Base-by-base conservation (phyloP, 2,797 vertebrate genomes). In the Menidia menidia region DNA sequence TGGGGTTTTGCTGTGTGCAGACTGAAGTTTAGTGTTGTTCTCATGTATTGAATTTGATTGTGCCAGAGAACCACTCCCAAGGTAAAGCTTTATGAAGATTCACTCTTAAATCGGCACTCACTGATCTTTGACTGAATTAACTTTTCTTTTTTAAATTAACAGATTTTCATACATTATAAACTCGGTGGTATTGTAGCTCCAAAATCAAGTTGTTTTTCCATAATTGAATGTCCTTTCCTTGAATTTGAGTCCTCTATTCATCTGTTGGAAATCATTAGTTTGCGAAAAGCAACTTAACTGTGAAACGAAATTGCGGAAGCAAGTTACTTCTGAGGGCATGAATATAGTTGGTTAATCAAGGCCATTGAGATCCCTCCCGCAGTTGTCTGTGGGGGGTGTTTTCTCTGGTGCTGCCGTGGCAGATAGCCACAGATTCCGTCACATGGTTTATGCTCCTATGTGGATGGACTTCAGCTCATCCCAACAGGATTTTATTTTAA, bases 281-380 rank as follows among this genome's bases (percentile, higher is more conserved):
- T 6, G 9, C 75, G 61, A 74, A 71, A 80, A 75, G 58, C 51
- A 68, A 50, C 84, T 67, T 55, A 32, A 83, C 68, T 64, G 73
- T 74, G 70, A 48, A 52, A 51, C 6, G 32, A 74, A 71, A 82
- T 83, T 68, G 73, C 65, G 45, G 83, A 87, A 80, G 61, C 57
- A 15, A 72, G 58, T 82, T 82, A 51, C 71, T 73, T 78, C 66
- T 67, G 55, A 71, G 78, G 54, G 63, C 71, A 72, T 64, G 71
- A 70, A 67, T 71, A 81, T 77, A 86, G 85, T 87, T 68, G 75
- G 75, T 83, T 83, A 83, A 89, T 87, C 85, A 86, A 74, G 77
- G 60, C 75, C 62, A 84, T 74, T 78, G 81, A 85, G 65, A 69
- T 50, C 43, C 51, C 44, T 63, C 70, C 44, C 76, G 58, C 60